Conservation (phyloP, 2,113 vertebrate species). For the Mugil cephalus region DNA sequence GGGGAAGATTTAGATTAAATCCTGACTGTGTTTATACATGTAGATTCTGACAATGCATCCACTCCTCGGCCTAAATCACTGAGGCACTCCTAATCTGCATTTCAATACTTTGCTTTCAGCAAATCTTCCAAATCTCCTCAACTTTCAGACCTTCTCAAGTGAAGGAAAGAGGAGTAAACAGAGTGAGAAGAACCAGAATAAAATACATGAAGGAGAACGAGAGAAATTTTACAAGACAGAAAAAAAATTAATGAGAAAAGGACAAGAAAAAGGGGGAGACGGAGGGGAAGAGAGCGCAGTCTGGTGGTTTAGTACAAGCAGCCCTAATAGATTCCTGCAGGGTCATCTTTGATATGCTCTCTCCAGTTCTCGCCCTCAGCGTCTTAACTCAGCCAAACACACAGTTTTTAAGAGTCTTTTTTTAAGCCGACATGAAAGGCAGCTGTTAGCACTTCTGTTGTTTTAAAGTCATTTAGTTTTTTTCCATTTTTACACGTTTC, state of each 20-base stretch:
- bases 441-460: constrained; percentile 31
- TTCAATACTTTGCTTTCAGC: background rate
- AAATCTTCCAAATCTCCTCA: background rate
- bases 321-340: constrained; percentile 57
- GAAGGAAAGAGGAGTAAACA: background rate
- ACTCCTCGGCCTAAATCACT: background rate
- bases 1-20: background rate
- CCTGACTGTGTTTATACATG: background rate
- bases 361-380: constrained; percentile 40
- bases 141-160: background rate
- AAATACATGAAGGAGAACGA: background rate
- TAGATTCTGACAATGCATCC: background rate
- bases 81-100: background rate
- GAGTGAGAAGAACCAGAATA: background rate
- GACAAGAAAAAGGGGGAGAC: constrained; percentile 28
- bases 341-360: constrained; percentile 72
- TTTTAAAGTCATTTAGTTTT: constrained; percentile 43
- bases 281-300: constrained; percentile 27
- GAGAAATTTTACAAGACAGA: constrained; percentile 23
- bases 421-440: constrained; percentile 72
- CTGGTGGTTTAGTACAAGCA: constrained; percentile 7
- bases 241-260: constrained; percentile 1
- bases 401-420: constrained; percentile 51
- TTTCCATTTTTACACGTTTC: constrained; percentile 26
- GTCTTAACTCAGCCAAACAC: constrained; percentile 34